phyloP scores from a whole-genome alignment of 2,113 vertebrate genomes.

The Aepyceros melampus region DNA sequence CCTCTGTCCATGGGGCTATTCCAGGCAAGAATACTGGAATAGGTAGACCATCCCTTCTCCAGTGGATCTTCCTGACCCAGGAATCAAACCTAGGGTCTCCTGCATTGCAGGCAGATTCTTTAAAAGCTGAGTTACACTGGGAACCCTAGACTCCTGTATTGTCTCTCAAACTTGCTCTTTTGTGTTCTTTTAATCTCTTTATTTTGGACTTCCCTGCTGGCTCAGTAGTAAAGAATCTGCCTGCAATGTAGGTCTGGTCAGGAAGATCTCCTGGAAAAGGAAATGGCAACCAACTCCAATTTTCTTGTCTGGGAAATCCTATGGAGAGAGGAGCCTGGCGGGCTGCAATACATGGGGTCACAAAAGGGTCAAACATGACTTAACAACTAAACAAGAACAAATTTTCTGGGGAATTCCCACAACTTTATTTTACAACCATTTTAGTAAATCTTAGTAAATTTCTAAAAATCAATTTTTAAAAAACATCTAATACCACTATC shows the following conservation, averaged over 20 bases:
- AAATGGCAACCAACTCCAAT: not conserved
- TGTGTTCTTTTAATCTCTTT: not conserved
- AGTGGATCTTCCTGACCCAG: not conserved
- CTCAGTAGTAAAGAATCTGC: not conserved
- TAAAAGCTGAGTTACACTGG: not conserved
- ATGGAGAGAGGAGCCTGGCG: not conserved
- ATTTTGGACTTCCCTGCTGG: not conserved
- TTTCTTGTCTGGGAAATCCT: not conserved
- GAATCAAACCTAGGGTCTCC: not conserved
- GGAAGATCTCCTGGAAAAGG: not conserved
- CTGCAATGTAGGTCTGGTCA: not conserved
- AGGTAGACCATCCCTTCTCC: not conserved
- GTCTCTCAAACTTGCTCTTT: not conserved
- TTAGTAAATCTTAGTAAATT: not conserved
- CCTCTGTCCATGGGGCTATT: not conserved
- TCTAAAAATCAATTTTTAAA: not conserved
- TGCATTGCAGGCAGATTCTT: not conserved
- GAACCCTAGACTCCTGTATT: not conserved
- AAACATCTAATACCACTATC: not conserved
- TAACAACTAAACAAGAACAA: not conserved
- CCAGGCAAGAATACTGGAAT: not conserved
- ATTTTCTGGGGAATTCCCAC: not conserved
- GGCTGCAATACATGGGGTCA: not conserved
- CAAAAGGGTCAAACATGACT: not conserved
- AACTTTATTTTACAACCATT: not conserved